Base-by-base conservation (phyloP, 2,797 vertebrate species). In the Enteromius afrohamiltoni region DNA sequence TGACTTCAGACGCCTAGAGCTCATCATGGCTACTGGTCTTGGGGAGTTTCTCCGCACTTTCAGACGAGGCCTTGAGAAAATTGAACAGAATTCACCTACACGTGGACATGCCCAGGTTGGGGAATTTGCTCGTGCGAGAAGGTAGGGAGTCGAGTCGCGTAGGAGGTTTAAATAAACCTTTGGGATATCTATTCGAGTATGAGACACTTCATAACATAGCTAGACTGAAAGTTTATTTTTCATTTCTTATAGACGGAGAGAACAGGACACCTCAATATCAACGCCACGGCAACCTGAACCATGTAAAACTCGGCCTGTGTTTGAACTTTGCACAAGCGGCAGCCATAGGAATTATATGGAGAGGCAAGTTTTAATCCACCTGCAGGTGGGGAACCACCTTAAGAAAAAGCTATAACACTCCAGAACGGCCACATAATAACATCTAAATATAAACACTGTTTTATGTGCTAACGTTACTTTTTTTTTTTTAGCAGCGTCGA, bases 11-110 rank as follows among this genome's bases (percentile, higher is more conserved):
- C 19, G 3, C 7, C 5, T 40, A 21, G 1, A 23, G 23, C 45
- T 91, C 73, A 83, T 90, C 88, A 93, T 93, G 91, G 88, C 81
- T 34, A 90, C 90, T 2, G 76, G 84, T 87, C 79, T 90, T 87
- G 49, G 42, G 60, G 42, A 68, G 23, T 16, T 75, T 1, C 83
- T 88, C 0, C 23, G 4, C 0, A 89, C 80, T 83, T 83, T 91
- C 51, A 65, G 34, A 34, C 26, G 76, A 53, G 79, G 69, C 8
- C 40, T 84, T n/a, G 53, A 71, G 21, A 51, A 77, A 53, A 26
- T 1, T 42, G 64, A 53, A n/a, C 29, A 77, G 31, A 55, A 60
- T 68, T 34, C 17, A 6, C 6, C 74, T 68, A 26, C 17, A 2
- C 13, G 1, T n/a, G n/a, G 19, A 60, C n/a, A 55, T 16, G 11